Evolutionary conservation across 2,113 vertebrate species (phyloP).

Genomic region (Psilopsiagon aymara): DNA sequence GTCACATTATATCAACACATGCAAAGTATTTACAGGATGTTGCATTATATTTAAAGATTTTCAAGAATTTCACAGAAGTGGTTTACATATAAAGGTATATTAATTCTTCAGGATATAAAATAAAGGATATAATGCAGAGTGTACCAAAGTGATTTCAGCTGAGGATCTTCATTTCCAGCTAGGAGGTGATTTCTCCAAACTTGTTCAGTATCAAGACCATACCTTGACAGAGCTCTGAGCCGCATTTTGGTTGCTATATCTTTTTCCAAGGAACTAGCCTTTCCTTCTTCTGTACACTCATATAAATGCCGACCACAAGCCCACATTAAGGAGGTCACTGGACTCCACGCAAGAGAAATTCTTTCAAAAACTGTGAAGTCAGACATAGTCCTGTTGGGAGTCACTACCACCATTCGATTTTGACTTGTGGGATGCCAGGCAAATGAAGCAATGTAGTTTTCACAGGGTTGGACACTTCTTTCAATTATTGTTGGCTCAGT

Average conservation of each 20-base stretch:
- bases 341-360: constrained; percentile 97
- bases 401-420: constrained; percentile 98
- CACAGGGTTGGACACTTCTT: constrained; percentile 93
- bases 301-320: constrained; percentile 95
- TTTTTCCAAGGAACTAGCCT: constrained; percentile 79
- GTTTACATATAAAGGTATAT: not conserved
- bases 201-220: constrained; percentile 94
- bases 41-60: not conserved
- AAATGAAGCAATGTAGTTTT: constrained; percentile 93
- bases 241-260: constrained; percentile 98
- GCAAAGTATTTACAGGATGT: not conserved
- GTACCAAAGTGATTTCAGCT: constrained; percentile 96
- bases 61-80: not conserved
- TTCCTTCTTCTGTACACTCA: constrained; percentile 89
- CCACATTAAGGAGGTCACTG: constrained; percentile 94
- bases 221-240: constrained; percentile 90
- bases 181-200: constrained; percentile 95
- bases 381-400: constrained; percentile 92
- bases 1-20: not conserved
- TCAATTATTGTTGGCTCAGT: constrained; percentile 98
- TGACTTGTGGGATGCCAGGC: constrained; percentile 97
- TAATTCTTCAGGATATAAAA: not conserved
- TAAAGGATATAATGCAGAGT: constrained; percentile 99
- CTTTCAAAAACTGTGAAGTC: constrained; percentile 99
- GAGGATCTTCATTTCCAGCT: constrained; percentile 89